These are phyloP conservation scores for Sus cebifrons DNA, from an alignment of 2,797 vertebrate genomes.

Conservation along the genomic window DNA sequence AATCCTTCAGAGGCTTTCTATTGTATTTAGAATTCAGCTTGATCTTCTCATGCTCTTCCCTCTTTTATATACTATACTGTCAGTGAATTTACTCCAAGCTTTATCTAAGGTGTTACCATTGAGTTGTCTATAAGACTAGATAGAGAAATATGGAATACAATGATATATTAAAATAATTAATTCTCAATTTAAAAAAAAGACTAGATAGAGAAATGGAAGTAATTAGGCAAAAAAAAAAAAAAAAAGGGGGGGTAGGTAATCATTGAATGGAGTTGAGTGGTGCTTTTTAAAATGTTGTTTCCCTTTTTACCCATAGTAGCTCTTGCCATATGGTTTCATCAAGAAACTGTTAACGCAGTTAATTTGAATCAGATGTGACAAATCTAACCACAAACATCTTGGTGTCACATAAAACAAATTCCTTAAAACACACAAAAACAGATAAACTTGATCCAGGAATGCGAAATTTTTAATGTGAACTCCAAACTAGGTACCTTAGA, in stretches of 20 bases:
- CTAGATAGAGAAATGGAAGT: slow-evolving; percentile 27
- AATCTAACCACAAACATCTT: slow-evolving; percentile 56
- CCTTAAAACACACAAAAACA: slow-evolving; percentile 7
- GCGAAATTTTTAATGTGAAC: slow-evolving; percentile 14
- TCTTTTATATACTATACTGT: not conserved
- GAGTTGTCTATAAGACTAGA: slow-evolving; percentile 35
- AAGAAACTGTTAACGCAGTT: slow-evolving; percentile 49
- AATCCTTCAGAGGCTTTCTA: slow-evolving; percentile 50
- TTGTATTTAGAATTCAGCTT: slow-evolving; percentile 43
- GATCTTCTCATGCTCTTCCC: not conserved
- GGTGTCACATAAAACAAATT: slow-evolving; percentile 68
- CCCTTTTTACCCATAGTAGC: slow-evolving; percentile 28
- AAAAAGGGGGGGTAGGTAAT: not conserved
- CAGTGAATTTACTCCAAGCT: not conserved
- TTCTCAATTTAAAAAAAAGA: not conserved
- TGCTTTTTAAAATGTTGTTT: not conserved
- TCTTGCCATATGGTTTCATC: slow-evolving; percentile 57
- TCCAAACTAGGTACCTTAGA: slow-evolving; percentile 15
- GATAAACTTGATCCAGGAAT: slow-evolving; percentile 12
- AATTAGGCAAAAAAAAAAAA: not conserved
- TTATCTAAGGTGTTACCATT: not conserved
- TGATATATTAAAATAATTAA: no score
- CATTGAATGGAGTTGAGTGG: not conserved
- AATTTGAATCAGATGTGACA: slow-evolving; percentile 70
- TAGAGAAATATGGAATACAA: not conserved